Conservation (phyloP, 2,113 vertebrate species). For the Erpornis zantholeuca region DNA sequence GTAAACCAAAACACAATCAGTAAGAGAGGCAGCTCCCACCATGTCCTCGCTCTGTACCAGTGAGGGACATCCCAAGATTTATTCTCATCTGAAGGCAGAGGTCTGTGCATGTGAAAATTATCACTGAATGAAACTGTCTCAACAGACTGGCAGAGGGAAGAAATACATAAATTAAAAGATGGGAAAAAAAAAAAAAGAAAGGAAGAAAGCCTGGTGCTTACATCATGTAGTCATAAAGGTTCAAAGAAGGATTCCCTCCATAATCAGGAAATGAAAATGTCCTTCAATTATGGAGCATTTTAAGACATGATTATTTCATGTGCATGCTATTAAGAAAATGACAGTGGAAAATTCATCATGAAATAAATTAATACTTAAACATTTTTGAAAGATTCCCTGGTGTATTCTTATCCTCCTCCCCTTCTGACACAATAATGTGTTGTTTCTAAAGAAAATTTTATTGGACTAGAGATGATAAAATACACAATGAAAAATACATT, state of each 20-base stretch:
- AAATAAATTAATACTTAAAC: conserved; percentile 77
- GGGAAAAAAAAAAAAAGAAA: neutral
- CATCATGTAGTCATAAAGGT: conserved; percentile 60
- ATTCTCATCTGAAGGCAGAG: neutral
- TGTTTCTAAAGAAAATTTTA: conserved; percentile 53
- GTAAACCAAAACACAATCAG: neutral
- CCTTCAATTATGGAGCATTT: conserved; percentile 71
- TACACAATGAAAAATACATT: conserved; percentile 55
- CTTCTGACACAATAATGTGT: conserved; percentile 61
- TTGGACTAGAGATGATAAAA: conserved; percentile 65
- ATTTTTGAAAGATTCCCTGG: conserved; percentile 71
- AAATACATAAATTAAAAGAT: conserved; percentile 18
- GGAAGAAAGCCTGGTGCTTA: conserved; percentile 23
- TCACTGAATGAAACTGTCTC: neutral
- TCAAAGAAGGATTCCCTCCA: conserved; percentile 68
- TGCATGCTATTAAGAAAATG: conserved; percentile 74
- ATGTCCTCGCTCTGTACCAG: neutral
- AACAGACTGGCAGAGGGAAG: neutral
- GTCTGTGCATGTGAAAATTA: neutral
- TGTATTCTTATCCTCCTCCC: conserved; percentile 58
- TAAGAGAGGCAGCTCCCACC: neutral
- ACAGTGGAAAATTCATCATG: conserved; percentile 75
- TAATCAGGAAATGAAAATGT: conserved; percentile 73
- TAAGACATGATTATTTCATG: conserved; percentile 79
- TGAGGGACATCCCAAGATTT: neutral